Conservation (phyloP, 1,140 invertebrate genomes). For the Penaeus indicus region DNA sequence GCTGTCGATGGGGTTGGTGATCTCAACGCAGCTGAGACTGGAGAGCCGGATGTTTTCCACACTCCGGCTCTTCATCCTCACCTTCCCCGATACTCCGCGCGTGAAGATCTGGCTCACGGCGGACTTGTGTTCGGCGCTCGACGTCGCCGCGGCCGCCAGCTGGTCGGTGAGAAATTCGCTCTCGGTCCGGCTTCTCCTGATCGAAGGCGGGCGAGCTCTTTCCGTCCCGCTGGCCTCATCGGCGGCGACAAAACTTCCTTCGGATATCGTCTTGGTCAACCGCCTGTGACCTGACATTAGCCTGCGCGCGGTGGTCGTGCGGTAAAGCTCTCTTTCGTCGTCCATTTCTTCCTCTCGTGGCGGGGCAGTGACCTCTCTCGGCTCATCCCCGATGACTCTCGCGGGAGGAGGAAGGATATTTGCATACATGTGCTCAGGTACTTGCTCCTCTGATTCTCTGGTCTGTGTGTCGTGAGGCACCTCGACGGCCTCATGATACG, state of each 20-base stretch:
- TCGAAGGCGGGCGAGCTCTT: constrained; percentile 39
- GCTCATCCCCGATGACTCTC: too few species aligned
- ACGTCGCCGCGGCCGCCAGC: constrained; percentile 11
- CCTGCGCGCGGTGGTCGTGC: not conserved
- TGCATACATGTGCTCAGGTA: too few species aligned
- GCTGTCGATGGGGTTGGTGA: constrained; percentile 23
- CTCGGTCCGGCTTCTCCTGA: constrained; percentile 53
- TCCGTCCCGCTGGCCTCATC: not conserved
- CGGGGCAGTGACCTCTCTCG: not conserved
- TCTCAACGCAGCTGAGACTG: constrained; percentile 52
- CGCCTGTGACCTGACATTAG: constrained; percentile 33
- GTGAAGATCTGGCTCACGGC: constrained; percentile 55
- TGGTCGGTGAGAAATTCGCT: constrained; percentile 42
- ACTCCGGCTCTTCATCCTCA: constrained; percentile 49
- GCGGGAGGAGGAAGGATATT: too few species aligned
- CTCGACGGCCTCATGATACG: too few species aligned
- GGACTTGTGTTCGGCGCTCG: constrained; percentile 4
- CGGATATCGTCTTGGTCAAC: constrained; percentile 55
- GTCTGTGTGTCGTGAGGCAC: too few species aligned
- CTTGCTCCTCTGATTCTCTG: too few species aligned
- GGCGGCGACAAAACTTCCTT: constrained; percentile 36
- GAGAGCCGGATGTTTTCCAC: constrained; percentile 57
- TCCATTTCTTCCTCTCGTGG: not conserved
- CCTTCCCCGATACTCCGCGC: constrained; percentile 47
- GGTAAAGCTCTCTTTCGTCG: not conserved